Evolutionary conservation across 1,140 invertebrate genomes (phyloP), one percentile per base, ranked within the genome.

Genomic region (Drosophila insularis): DNA sequence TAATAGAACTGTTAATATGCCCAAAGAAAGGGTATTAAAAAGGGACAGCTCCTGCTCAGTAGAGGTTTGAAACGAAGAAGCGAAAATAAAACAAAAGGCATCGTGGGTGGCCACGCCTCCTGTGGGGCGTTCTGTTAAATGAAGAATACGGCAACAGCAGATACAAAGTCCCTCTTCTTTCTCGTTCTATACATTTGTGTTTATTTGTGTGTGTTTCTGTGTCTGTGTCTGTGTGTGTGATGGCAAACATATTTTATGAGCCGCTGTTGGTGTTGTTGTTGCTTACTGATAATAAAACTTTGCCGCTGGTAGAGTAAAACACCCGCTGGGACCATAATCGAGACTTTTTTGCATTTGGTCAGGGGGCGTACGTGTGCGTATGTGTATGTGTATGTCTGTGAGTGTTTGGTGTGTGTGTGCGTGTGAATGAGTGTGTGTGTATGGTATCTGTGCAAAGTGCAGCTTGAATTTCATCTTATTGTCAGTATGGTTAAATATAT

Each of bases 171-270:
- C 37, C 39, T 10, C 53, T 65, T 35, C 56, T 46, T 35, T 31
- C 31, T 60, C 50, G 1, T 23, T 66, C n/a, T 4, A 8, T 7
- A n/a, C 35, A 1, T 71, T 21, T 63, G 17, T 19, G n/a, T 68
- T 13, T 61, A 39, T 66, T 23, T 19, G 21, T 63, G n/a, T 31
- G 11, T 32, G 14, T 70, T 14, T 31, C 8, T 50, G 54, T 68
- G 39, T 62, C 39, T 53, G 27, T 67, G 68, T 55, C 43, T 68
- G 50, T 70, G 55, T 53, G 67, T 81, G 58, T 65, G 84, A 87
- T 84, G 84, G 84, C 73, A 86, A 89, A 80, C 84, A 89, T 89
- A 89, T 89, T 89, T 89, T 89, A 89, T 89, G 84, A 89, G 85
- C 68, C 67, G 64, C 58, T 76, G 64, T 65, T 79, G 56, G 43